Evolutionary conservation across 2,113 vertebrate species (phyloP), one percentile per base, ranked within the genome.

Genomic region (Hippocampus mohnikei): DNA sequence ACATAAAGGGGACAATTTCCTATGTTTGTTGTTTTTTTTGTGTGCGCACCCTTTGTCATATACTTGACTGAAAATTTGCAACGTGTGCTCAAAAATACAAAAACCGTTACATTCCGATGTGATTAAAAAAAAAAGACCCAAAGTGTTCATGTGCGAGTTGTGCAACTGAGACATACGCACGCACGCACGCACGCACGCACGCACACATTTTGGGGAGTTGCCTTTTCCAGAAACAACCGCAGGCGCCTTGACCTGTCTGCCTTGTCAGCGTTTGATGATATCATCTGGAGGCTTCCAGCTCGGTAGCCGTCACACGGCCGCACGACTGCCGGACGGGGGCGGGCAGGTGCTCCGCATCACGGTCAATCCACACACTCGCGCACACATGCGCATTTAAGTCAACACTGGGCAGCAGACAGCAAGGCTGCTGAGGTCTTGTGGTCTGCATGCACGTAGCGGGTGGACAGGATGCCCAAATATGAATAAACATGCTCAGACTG

Each of bases 241-340:
- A 81, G 82, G 83, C 82, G 76, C 79, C 84, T 67, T 76, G 79
- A 86, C 76, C 81, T 73, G 87, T 90, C 85, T 85, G 78, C 81
- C 78, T 73, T 67, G 78, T 88, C 85, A 84, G 79, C 40, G 27
- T 88, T 86, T 86, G 81, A 87, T 90, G 88, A 90, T 85, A 85
- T 90, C 85, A 90, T 81, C 69, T 27, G 76, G 84, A 87, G 87
- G 80, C 75, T 79, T 85, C 80, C 77, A 83, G 74, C 74, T 81
- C 70, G 42, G 82, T 77, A 80, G 74, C 50, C 41, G 15, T 61
- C 66, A 71, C 76, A 48, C 77, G 65, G 69, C 74, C 81, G 83
- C 75, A 41, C 44, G 76, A 77, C 76, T 83, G 78, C 3, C 25
- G 71, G 64, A 68, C 67, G 44, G 37, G 71, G 65, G 70, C 69